Base-by-base conservation (phyloP, 2,797 vertebrate genomes). In the Pampus argenteus region DNA sequence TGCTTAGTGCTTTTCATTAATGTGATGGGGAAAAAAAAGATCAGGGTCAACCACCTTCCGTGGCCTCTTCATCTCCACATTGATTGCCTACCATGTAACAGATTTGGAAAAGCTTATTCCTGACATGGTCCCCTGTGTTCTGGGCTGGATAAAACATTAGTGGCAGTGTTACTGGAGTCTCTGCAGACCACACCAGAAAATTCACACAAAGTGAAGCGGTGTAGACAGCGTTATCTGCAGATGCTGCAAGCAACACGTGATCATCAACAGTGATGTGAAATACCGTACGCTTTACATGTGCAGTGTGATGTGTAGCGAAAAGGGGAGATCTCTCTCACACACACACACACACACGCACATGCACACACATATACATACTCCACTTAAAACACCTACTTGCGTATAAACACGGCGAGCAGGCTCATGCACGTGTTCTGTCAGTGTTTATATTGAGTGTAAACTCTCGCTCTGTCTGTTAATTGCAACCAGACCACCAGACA, bases 371-470 rank as follows among this genome's bases (percentile, higher is more conserved):
- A 10, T n/a, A n/a, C n/a, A n/a, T n/a, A n/a, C n/a, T n/a, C n/a
- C 42, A 18, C 51, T 23, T 73, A 62, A 56, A 66, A 66, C 77
- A 71, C 69, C 57, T 81, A 79, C 63, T 80, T 36, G 69, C 56
- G 3, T 79, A 67, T 87, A 90, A 91, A 91, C 89, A 90, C 31
- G 29, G 60, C 20, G 65, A 71, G 45, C 57, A 82, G 71, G 71
- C 58, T 64, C 72, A 71, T 60, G 76, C 79, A 76, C 60, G 28
- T 29, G 4, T 40, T 47, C 73, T 84, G 74, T 73, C 25, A 74
- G 71, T 90, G 91, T 93, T 93, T 93, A 91, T 66, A 66, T 62
- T 7, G 0, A 49, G 48, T 69, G 56, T 91, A 92, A 92, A 93
- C 62, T 83, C 79, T 81, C 47, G 66, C 73, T 78, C 4, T 0